Percentiles rank a stretch among this genome's conserved stretches.
These are phyloP conservation scores for Myotis davidii DNA, from an alignment of 2,113 vertebrate genomes.

Conservation along the genomic window DNA sequence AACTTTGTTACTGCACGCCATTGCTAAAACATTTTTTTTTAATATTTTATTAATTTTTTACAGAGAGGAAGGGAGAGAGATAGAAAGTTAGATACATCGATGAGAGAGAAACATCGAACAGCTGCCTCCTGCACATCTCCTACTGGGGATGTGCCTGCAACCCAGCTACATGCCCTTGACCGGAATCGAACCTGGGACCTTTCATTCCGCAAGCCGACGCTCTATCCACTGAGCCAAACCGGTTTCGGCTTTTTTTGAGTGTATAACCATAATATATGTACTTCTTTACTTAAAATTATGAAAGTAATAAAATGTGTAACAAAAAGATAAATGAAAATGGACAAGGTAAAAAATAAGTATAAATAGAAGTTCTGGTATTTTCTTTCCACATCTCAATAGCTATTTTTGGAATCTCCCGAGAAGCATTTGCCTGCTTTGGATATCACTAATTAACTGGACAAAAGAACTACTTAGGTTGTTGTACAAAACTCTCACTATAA, in stretches of 20 bases:
- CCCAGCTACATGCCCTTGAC: too few relatives aligned
- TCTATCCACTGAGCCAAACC: too few relatives aligned
- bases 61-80: too few relatives aligned
- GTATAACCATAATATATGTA: neutral
- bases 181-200: too few relatives aligned
- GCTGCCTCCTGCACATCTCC: too few relatives aligned
- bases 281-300: neutral
- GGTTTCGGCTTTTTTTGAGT: too few relatives aligned
- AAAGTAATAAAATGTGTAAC: neutral
- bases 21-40: neutral
- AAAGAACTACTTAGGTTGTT: neutral
- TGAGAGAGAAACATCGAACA: too few relatives aligned
- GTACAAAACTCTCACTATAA: neutral
- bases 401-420: conserved; percentile 7
- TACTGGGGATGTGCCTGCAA: too few relatives aligned
- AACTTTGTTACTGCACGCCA: neutral
- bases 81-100: too few relatives aligned
- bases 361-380: neutral
- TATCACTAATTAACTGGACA: neutral
- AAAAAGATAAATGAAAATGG: neutral
- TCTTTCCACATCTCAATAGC: neutral
- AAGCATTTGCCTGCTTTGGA: neutral
- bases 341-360: neutral
- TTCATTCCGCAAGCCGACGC: too few relatives aligned
- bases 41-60: too few relatives aligned